These are phyloP conservation scores for Psettodes erumei DNA, from an alignment of 2,113 vertebrate species.

Conservation along the genomic window DNA sequence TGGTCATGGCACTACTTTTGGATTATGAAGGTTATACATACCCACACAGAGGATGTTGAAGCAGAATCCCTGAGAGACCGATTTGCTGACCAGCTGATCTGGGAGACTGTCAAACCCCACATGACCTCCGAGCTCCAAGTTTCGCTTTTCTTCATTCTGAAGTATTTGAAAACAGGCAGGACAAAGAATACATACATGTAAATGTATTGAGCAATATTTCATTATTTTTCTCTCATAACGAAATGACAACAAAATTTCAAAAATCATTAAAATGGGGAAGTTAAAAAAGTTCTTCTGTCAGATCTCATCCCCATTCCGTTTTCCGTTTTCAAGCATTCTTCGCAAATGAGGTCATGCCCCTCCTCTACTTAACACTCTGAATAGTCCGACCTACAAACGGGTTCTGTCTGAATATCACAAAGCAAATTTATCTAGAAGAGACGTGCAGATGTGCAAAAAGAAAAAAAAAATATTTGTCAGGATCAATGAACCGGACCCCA, in stretches of 20 bases:
- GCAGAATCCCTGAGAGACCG: slow-evolving; percentile 92
- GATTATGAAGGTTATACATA: slow-evolving; percentile 76
- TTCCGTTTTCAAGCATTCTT: slow-evolving; percentile 46
- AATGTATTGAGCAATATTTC: not conserved
- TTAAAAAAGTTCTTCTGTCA: slow-evolving; percentile 7
- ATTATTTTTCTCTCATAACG: not conserved
- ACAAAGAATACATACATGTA: not conserved
- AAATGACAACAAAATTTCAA: slow-evolving; percentile 8
- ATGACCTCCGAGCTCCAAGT: slow-evolving; percentile 89
- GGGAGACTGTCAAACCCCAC: slow-evolving; percentile 97
- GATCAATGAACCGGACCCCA: too few relatives aligned
- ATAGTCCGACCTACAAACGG: slow-evolving; percentile 40
- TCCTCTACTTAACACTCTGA: slow-evolving; percentile 35
- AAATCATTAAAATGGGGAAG: not conserved
- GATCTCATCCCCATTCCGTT: slow-evolving; percentile 24
- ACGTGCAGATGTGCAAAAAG: not conserved
- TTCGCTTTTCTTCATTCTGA: slow-evolving; percentile 91
- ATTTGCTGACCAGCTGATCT: slow-evolving; percentile 97
- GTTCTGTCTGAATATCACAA: slow-evolving; percentile 1
- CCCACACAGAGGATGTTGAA: slow-evolving; percentile 99
- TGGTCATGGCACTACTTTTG: too few relatives aligned
- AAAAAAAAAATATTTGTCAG: not conserved
- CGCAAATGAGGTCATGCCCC: slow-evolving; percentile 56
- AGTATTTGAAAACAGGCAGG: slow-evolving; percentile 14
- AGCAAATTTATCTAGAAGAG: not conserved